Conservation (phyloP, 2,888 invertebrate species). For the Sarcophaga rosellei region DNA sequence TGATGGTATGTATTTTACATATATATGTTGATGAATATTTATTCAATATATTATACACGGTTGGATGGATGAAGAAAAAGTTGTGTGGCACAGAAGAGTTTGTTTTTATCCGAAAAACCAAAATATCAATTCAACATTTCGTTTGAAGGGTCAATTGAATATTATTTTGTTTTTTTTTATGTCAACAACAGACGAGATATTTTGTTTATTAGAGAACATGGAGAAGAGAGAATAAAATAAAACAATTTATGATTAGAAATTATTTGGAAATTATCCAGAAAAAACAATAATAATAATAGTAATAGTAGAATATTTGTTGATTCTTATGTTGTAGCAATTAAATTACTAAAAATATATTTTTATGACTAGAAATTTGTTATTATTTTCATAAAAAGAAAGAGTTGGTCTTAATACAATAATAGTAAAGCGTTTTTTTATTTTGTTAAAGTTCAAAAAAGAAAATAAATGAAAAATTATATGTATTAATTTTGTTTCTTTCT, state of each 20-base stretch:
- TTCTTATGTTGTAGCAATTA: slow-evolving; percentile 64
- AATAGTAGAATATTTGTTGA: slow-evolving; percentile 50
- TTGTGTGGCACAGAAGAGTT: slow-evolving; percentile 63
- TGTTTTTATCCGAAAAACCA: slow-evolving; percentile 62
- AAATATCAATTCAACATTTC: slow-evolving; percentile 61
- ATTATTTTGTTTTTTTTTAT: slow-evolving; percentile 68
- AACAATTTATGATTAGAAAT: slow-evolving; percentile 78
- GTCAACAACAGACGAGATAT: slow-evolving; percentile 54
- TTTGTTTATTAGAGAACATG: slow-evolving; percentile 68
- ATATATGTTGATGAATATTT: slow-evolving; percentile 51
- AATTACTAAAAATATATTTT: slow-evolving; percentile 65
- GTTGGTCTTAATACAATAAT: slow-evolving; percentile 43
- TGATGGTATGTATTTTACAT: slow-evolving; percentile 33
- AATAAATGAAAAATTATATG: slow-evolving; percentile 32
- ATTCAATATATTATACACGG: slow-evolving; percentile 8
- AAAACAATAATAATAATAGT: slow-evolving; percentile 50
- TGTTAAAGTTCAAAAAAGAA: slow-evolving; percentile 40
- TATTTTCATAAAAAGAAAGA: slow-evolving; percentile 23
- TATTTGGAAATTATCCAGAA: slow-evolving; percentile 73
- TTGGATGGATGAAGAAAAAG: slow-evolving; percentile 57
- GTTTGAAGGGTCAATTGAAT: slow-evolving; percentile 69
- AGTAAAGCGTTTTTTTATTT: slow-evolving; percentile 31
- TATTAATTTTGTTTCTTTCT: slow-evolving; percentile 1
- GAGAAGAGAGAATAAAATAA: slow-evolving; percentile 79
- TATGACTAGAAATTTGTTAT: slow-evolving; percentile 42